Evolutionary conservation across 2,113 vertebrate species (phyloP).

Genomic region (Lucifuga dentata): DNA sequence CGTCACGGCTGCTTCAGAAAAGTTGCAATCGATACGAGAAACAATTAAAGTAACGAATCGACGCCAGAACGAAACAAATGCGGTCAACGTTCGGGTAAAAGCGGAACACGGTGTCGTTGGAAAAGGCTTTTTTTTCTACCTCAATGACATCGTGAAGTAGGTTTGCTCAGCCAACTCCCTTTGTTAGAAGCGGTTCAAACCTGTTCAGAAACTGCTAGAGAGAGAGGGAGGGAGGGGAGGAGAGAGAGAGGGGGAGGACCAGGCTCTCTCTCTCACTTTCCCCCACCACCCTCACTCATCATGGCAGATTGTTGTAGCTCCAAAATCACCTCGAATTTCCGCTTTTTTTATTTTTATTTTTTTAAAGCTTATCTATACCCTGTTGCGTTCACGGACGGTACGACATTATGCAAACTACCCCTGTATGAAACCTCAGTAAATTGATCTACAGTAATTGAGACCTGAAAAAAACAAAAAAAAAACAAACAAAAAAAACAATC

Average conservation of each 20-base stretch:
- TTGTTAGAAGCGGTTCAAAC: conserved; percentile 99
- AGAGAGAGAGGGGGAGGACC: conserved; percentile 75
- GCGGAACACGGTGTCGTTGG: not conserved
- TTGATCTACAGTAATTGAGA: no score
- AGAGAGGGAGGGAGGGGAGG: conserved; percentile 66
- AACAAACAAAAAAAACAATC: no score
- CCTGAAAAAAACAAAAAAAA: no score
- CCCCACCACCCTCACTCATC: not conserved
- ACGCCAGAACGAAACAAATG: not conserved
- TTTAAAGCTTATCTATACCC: no score
- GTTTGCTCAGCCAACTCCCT: conserved; percentile 92
- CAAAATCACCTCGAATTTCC: no score
- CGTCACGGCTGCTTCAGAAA: not conserved
- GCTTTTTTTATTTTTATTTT: no score
- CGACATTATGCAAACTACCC: no score
- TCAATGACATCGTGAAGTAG: conserved; percentile 45
- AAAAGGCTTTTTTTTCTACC: not conserved
- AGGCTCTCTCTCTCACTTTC: conserved; percentile 60
- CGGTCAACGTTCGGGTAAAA: not conserved
- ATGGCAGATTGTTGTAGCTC: no score
- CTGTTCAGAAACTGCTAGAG: conserved; percentile 93
- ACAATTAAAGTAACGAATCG: not conserved
- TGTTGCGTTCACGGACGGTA: no score
- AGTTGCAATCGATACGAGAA: conserved; percentile 7
- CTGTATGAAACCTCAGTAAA: no score